Evolutionary conservation across 2,113 vertebrate species (phyloP), one percentile per base, ranked within the genome.

Genomic region (Marmota flaviventris): DNA sequence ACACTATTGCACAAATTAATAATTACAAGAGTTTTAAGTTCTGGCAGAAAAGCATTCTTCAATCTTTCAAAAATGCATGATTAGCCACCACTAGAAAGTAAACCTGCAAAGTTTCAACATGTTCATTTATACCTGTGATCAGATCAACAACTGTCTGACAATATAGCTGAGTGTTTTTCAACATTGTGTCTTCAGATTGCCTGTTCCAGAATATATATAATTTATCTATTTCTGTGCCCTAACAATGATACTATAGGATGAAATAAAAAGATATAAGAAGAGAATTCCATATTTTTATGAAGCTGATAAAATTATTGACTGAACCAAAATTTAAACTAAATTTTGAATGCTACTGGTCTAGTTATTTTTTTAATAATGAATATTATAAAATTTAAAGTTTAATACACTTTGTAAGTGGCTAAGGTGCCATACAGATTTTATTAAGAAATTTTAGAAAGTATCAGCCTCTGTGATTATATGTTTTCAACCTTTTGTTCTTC

Each of bases 301-400:
- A 91, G 32, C 5, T 83, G 4, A 77, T 1, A 29, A 88, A 91
- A 89, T 61, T 79, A 83, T 27, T 91, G 12, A 39, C 17, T 70
- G 16, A 20, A 37, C 4, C 34, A 39, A 29, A 48, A 11, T 58
- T 88, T 95, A 6, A 96, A 65, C 3, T 93, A 53, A 94, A 70
- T 18, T 85, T 85, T 79, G n/a, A 82, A 82, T 29, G 42, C 16
- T 4, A 8, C 1, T 53, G 7, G 2, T 25, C n/a, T 63, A 79
- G 20, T 63, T 84, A 5, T 63, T n/a, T 58, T 56, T 12, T 8
- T 1, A 69, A 4, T 73, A 65, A 82, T 76, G 72, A 81, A 58
- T 48, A 83, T 16, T 90, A 73, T 16, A 85, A 32, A 61, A 32
- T 94, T 82, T 69, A 95, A 94, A 56, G 25, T 82, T 7, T 81